Percentiles rank a stretch among this genome's conserved stretches.
Evolutionary conservation across 1,140 invertebrate genomes (phyloP).

Genomic region (Zaprionus taronus): DNA sequence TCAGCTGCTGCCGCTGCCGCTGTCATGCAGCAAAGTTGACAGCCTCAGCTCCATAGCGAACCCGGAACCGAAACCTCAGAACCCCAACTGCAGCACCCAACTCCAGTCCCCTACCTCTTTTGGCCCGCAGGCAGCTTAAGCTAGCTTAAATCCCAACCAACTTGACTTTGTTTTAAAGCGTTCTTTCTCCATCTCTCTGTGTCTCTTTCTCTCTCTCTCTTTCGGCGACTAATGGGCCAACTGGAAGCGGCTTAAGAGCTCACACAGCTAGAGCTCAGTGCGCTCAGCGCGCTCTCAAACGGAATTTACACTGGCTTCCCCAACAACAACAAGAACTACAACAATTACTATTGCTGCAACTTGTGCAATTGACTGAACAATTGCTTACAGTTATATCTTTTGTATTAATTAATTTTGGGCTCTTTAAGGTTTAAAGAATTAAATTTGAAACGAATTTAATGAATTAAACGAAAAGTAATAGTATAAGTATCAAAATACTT

Average conservation of each 20-base stretch:
- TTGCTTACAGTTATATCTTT: conserved; percentile 1
- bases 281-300: conserved; percentile 5
- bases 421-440: neutral
- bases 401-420: conserved; percentile 8
- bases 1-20: conserved; percentile 31
- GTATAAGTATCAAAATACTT: too few species aligned
- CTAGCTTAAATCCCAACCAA: conserved; percentile 41
- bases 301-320: neutral
- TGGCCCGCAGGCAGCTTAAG: conserved; percentile 37
- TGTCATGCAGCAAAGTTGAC: conserved; percentile 55
- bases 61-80: neutral
- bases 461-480: too few species aligned
- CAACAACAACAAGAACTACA: neutral
- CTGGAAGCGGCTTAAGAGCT: conserved; percentile 42
- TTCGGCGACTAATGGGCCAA: conserved; percentile 22
- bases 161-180: conserved; percentile 41
- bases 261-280: conserved; percentile 6
- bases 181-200: neutral
- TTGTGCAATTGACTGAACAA: neutral
- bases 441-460: too few species aligned
- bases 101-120: neutral
- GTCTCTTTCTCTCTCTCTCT: neutral
- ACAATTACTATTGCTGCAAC: neutral
- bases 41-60: neutral
- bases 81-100: neutral